Evolutionary conservation across 2,113 vertebrate species (phyloP).

Genomic region (Oryzias celebensis): DNA sequence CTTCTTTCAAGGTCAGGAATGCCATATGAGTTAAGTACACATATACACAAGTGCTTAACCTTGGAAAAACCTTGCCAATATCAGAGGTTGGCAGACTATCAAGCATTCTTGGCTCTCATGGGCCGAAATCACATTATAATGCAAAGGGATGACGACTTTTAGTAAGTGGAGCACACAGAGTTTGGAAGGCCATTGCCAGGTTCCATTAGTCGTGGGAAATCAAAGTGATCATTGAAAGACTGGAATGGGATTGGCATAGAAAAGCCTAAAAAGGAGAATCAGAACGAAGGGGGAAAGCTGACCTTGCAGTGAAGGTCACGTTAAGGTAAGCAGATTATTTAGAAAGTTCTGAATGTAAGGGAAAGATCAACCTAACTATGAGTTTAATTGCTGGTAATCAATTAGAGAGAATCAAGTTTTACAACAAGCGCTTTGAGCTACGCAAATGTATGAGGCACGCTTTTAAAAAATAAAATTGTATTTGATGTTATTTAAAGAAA

Average conservation of each 20-base stretch:
- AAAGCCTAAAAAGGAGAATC: conserved; percentile 19
- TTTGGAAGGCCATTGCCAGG: conserved; percentile 42
- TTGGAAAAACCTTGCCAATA: conserved; percentile 27
- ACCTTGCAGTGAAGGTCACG: conserved; percentile 20
- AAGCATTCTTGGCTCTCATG: conserved; percentile 16
- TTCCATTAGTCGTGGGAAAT: conserved; percentile 18
- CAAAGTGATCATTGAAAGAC: conserved; percentile 3
- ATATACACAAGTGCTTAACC: conserved; percentile 4
- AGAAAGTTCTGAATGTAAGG: not conserved
- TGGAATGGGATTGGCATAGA: conserved; percentile 13
- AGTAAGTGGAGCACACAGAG: conserved; percentile 32
- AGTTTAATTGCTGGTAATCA: not conserved
- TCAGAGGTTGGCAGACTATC: not conserved
- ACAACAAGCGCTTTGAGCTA: too few species aligned
- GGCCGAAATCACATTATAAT: conserved; percentile 35
- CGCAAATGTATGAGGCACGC: too few species aligned
- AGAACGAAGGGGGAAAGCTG: conserved; percentile 15
- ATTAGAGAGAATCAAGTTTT: too few species aligned
- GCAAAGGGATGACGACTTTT: conserved; percentile 36
- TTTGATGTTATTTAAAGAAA: too few species aligned
- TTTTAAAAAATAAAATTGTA: too few species aligned
- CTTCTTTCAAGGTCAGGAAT: conserved; percentile 6
- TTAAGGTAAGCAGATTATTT: conserved; percentile 26
- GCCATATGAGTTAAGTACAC: not conserved
- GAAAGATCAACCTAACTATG: not conserved